phyloP scores from a whole-genome alignment of 2,797 vertebrate genomes.

The Steatocranus sp. region DNA sequence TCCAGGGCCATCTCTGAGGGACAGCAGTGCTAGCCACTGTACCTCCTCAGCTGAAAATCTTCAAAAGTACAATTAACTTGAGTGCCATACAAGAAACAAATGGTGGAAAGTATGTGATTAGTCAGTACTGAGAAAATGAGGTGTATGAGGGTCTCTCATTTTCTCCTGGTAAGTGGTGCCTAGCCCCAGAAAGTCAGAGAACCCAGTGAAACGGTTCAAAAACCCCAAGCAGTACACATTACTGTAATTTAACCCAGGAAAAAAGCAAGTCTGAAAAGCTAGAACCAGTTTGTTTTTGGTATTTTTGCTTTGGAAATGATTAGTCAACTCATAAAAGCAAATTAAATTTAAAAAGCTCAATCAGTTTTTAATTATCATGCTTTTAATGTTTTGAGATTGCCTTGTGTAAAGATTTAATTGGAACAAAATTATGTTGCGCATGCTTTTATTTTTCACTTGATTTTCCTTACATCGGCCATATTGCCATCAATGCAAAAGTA shows the following conservation, averaged over 20 bases:
- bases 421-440: background rate
- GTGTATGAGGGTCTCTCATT: background rate
- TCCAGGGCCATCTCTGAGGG: background rate
- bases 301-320: background rate
- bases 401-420: background rate
- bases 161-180: background rate
- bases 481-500: background rate
- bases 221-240: rapidly evolving
- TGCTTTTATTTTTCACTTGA: background rate
- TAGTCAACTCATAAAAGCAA: background rate
- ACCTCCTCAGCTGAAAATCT: background rate
- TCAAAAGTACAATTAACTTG: background rate
- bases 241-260: background rate
- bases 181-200: background rate
- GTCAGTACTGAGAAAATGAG: background rate
- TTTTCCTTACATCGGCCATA: background rate
- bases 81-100: background rate
- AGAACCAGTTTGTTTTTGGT: background rate
- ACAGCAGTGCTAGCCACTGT: background rate
- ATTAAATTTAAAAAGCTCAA: background rate
- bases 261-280: background rate
- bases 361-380: background rate
- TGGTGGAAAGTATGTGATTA: background rate
- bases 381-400: background rate
- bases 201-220: background rate